Evolutionary conservation across 2,888 invertebrate genomes (phyloP), one percentile per base, ranked within the genome.

Genomic region (Leucoptera coffeella): DNA sequence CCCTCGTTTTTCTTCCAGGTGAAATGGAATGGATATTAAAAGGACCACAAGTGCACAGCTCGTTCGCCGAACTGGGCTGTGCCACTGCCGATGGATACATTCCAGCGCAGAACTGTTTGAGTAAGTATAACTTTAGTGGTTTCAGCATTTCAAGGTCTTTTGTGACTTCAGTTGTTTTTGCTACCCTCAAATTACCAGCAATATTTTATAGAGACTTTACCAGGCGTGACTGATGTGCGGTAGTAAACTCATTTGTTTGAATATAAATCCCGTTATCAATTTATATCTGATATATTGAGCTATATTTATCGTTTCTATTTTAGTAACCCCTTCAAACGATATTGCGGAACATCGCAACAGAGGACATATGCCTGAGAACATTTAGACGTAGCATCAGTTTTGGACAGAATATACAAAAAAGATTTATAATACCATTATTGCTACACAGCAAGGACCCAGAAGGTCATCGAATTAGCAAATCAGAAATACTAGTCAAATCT

Each of bases 331-430:
- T 85, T 31, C 75, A 79, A 45, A 74, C 77, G 32, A 82, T 85
- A 30, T 62, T 82, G 28, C 59, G 71, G 29, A 81, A 81, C 43
- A 60, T 85, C 14, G 52, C 74, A 17, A 58, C 72, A 14, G 85
- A 85, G 55, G 84, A 85, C 43, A 77, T 76, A 45, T 77, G 74
- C 14, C 46, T 82, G 25, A 67, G 82, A 20, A 76, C 78, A 12
- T 83, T 79, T 48, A 73, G 85, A 3, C 71, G 84, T 33, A 78
- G 78, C 29, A 78, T 85, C 28, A 80, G 80, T 29, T 80, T 82
- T 43, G 81, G 82, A 1, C 80, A 84, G 50, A 78, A 83, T 47
- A 74, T 85, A 14, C 73, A 76, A 34, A 82, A 78, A 43, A 82
- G 84, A 49, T 51, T n/a, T 21, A 14, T 85, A 7, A 74, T 85